Evolutionary conservation across 2,113 vertebrate species (phyloP), one percentile per base, ranked within the genome.

Genomic region (Gadus chalcogrammus): DNA sequence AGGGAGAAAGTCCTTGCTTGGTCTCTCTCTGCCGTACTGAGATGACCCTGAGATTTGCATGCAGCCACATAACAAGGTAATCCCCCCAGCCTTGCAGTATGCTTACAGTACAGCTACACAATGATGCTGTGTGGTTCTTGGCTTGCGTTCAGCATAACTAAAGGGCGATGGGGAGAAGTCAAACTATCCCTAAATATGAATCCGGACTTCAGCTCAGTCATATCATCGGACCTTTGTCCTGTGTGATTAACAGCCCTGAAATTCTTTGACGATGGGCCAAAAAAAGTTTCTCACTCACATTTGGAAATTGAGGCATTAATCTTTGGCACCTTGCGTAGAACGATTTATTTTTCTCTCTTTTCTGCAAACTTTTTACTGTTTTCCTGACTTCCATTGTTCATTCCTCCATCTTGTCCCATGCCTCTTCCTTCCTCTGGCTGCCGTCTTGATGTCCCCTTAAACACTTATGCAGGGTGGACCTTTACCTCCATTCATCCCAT

Each of bases 271-370:
- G 0, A 27, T 68, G 75, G 73, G 67, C 77, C 72, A 64, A 58
- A 58, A 58, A 56, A 17, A 1, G 73, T 69, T 71, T 80, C 71
- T 75, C 48, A 48, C 56, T 65, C 71, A 69, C 55, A 55, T 72
- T 61, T 20, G 64, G 68, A 75, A 78, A 75, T 83, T 58, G 59
- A 72, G 69, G 22, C 76, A 76, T 82, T 85, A 80, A 82, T 80
- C 73, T 77, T 48, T 48, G 1, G 42, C 31, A 35, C 31, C 31
- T 35, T 31, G 3, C 3, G 55, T 70, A 68, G 60, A 67, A 79
- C 67, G 72, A 69, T 68, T 58, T 59, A 67, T 79, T 48, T 77
- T 56, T 71, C 56, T 60, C 15, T 73, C 64, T 67, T 38, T 48
- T 61, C 38, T 65, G 9, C 24, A 22, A 60, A 24, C 31, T 61